Percentiles rank a stretch among this genome's conserved stretches.
phyloP scores from a whole-genome alignment of 2,113 vertebrate genomes.

The Apodemus sylvaticus region DNA sequence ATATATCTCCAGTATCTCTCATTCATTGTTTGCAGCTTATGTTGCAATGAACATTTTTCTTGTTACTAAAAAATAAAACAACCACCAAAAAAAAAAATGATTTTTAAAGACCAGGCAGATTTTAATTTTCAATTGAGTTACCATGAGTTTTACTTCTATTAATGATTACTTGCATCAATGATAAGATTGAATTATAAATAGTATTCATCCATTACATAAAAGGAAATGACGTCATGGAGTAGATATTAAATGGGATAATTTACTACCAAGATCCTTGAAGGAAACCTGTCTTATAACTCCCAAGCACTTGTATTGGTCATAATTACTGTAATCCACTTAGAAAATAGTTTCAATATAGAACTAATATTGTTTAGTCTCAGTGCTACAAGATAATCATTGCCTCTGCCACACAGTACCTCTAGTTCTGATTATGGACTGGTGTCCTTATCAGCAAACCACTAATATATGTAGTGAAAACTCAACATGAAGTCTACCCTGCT shows the following conservation, averaged over 20 bases:
- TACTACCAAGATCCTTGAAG: not conserved
- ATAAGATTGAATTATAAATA: not conserved
- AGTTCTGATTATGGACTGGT: not conserved
- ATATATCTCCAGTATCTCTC: not conserved
- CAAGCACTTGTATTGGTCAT: not conserved
- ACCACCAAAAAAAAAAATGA: not conserved
- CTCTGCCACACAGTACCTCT: not conserved
- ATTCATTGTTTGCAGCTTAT: not conserved
- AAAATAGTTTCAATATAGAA: not conserved
- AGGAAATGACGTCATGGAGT: not conserved
- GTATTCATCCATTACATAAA: conserved; percentile 41
- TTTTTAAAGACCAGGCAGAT: not conserved
- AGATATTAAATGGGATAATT: not conserved
- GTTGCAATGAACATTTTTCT: not conserved
- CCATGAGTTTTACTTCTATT: not conserved
- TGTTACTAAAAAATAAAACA: not conserved
- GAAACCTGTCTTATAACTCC: not conserved
- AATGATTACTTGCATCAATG: conserved; percentile 4
- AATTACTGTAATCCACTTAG: not conserved
- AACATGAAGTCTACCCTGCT: not conserved
- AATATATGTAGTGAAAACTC: not conserved
- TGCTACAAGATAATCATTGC: not conserved
- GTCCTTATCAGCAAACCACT: not conserved
- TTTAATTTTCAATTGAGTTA: not conserved
- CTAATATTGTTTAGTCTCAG: not conserved